Base-by-base conservation (phyloP, 2,113 vertebrate species). In the Rhombomys opimus region DNA sequence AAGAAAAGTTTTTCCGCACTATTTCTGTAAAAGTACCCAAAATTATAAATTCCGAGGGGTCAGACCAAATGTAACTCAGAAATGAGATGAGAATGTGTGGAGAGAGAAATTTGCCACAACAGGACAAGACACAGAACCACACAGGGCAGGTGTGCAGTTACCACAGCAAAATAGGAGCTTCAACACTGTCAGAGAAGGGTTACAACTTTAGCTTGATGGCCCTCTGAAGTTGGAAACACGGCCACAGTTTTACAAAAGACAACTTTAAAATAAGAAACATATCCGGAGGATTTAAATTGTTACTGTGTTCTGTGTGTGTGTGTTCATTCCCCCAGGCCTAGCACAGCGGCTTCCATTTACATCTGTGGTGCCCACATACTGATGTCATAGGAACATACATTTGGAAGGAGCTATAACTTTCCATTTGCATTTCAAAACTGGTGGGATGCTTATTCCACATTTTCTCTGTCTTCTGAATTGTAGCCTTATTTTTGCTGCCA, bases 1-100 rank as follows among this genome's bases (percentile, higher is more conserved):
- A 96, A 93, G 81, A 65, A 46, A 46, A 87, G 57, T 54, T 68
- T 91, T 90, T 92, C 67, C 54, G 92, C 57, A 38, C 90, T 57
- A 57, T 91, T 96, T 96, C 35, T 67, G 5, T 35, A 18, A 38
- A 90, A 88, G 9, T 18, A 82, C 9, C 57, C 73, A 38, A n/a
- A 50, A 70, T n/a, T 90, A 30, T 68, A 38, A 95, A 63, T 68
- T 61, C 90, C 73, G 87, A 86, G 78, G 15, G 77, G 23, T 3
- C 23, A 32, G 50, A 57, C 9, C 70, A 92, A 89, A 84, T 27
- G 12, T 38, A 70, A 63, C 89, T 84, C 5, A 46, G 73, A 77
- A 41, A 17, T 76, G 75, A 95, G 87, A 59, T 18, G 67, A 92
- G 70, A 70, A 25, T 59, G 61, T 76, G 68, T 1, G 61, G n/a